Conservation (phyloP, 2,888 invertebrate genomes). For the Phlogophora meticulosa region DNA sequence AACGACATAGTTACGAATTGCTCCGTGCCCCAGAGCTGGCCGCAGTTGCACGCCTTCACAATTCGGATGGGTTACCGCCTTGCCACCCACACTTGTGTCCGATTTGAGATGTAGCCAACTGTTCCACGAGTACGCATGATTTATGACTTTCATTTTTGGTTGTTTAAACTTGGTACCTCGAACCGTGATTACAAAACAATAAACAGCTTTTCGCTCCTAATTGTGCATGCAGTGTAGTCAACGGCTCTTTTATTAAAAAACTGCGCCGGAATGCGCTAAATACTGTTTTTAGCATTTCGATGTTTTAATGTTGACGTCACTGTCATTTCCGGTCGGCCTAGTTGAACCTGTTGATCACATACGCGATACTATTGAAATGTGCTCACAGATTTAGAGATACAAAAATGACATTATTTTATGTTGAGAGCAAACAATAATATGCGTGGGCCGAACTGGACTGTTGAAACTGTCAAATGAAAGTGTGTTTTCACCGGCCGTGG, state of each 20-base stretch:
- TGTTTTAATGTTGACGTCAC: slow-evolving; percentile 31
- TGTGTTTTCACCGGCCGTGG: slow-evolving; percentile 28
- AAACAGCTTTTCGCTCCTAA: slow-evolving; percentile 34
- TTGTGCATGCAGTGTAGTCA: slow-evolving; percentile 26
- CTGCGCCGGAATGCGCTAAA: slow-evolving; percentile 44
- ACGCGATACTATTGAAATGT: slow-evolving; percentile 82
- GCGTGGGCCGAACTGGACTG: slow-evolving; percentile 53
- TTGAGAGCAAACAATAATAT: slow-evolving; percentile 56
- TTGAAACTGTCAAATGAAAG: slow-evolving; percentile 54
- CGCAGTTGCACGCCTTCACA: slow-evolving; percentile 56
- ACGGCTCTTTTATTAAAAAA: slow-evolving; percentile 35
- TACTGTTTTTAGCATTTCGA: slow-evolving; percentile 55
- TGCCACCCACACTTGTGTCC: slow-evolving; percentile 75
- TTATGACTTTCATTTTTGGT: slow-evolving; percentile 75
- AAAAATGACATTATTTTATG: slow-evolving; percentile 60
- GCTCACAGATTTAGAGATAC: slow-evolving; percentile 66
- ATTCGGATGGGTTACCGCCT: slow-evolving; percentile 71
- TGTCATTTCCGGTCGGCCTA: slow-evolving; percentile 86
- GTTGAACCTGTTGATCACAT: slow-evolving; percentile 81
- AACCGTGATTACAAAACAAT: slow-evolving; percentile 56
- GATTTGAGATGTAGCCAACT: slow-evolving; percentile 74
- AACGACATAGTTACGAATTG: slow-evolving; percentile 48
- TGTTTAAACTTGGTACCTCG: slow-evolving; percentile 64
- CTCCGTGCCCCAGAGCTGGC: slow-evolving; percentile 18
- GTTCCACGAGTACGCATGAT: slow-evolving; percentile 70